Conservation (phyloP, 2,888 invertebrate genomes). For the Colostygia pectinataria region DNA sequence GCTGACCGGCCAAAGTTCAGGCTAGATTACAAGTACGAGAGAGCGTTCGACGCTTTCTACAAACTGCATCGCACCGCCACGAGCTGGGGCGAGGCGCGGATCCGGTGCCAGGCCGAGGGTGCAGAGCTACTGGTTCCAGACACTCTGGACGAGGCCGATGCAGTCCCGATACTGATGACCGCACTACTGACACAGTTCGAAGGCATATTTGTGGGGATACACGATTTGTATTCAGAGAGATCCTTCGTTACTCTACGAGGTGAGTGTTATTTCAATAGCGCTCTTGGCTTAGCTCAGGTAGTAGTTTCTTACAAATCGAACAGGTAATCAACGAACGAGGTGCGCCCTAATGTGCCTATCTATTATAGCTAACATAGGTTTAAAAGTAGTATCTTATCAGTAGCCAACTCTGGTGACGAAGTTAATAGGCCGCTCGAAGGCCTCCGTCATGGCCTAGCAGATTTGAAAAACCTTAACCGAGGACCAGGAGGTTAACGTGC, state of each 20-base stretch:
- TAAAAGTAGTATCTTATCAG: too few species aligned
- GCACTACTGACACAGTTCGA: slow-evolving; percentile 40
- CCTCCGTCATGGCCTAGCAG: too few species aligned
- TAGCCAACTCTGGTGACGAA: too few species aligned
- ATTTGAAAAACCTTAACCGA: too few species aligned
- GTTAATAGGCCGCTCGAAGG: too few species aligned
- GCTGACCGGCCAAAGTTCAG: slow-evolving; percentile 48
- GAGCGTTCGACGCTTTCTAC: slow-evolving; percentile 53
- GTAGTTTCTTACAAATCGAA: too few species aligned
- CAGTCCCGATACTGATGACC: slow-evolving; percentile 46
- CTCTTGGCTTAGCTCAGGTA: too few species aligned
- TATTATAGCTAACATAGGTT: too few species aligned
- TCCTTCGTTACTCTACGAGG: slow-evolving; percentile 51
- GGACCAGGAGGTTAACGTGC: too few species aligned
- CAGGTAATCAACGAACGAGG: too few species aligned
- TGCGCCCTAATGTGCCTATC: neutral
- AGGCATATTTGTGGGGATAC: slow-evolving; percentile 53
- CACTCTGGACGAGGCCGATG: slow-evolving; percentile 53
- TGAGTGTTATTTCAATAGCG: slow-evolving; percentile 30
- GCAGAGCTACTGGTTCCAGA: slow-evolving; percentile 49
- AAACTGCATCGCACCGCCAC: slow-evolving; percentile 47
- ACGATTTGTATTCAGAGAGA: slow-evolving; percentile 54
- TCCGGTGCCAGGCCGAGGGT: slow-evolving; percentile 53
- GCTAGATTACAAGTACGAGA: slow-evolving; percentile 52
- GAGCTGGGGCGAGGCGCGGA: slow-evolving; percentile 45